Evolutionary conservation across 2,888 invertebrate species (phyloP), one percentile per base, ranked within the genome.

Genomic region (Rhimphoctona megacephalus): DNA sequence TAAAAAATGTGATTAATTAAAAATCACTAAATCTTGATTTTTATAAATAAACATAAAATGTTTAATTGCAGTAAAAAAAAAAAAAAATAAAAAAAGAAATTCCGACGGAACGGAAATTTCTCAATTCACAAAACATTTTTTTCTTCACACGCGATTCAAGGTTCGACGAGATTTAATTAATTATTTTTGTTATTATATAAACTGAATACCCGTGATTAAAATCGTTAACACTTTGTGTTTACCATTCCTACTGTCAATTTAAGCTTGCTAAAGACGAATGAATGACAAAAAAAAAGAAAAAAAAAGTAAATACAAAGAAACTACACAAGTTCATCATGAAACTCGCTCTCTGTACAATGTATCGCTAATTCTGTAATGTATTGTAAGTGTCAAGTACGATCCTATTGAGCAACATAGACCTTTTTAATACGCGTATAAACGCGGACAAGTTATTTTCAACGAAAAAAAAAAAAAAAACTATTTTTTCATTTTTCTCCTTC

Each of bases 181-280:
- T 49, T 49, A 49, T 49, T 49, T 17, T 17, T 4, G 5, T 49
- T 14, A 17, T 49, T 17, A 5, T 49, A 49, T 19, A 49, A 49
- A 49, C 19, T 14, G 46, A 49, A 49, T 17, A 14, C 0, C 17
- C 1, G 46, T 49, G 17, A 17, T 19, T 1, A 17, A 17, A 49
- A 49, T 17, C 5, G 17, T 49, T 2, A 49, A 14, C 49, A 19
- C 49, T 17, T 49, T 49, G 49, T 17, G 88, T 88, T 88, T 88
- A 70, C 81, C 73, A 87, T 87, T 88, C 83, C 84, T 88, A 88
- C 83, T 61, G 88, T 88, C 88, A 88, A 90, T 90, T 90, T 88
- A 88, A 90, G 89, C 90, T 90, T 89, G 88, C 83, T 25, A 2
- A 76, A 85, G 54, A 84, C 76, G 61, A 39, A 67, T 52, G 54